Percentiles rank a stretch among this genome's conserved stretches.
phyloP scores from a whole-genome alignment of 2,797 vertebrate species.

The Karalla daura region DNA sequence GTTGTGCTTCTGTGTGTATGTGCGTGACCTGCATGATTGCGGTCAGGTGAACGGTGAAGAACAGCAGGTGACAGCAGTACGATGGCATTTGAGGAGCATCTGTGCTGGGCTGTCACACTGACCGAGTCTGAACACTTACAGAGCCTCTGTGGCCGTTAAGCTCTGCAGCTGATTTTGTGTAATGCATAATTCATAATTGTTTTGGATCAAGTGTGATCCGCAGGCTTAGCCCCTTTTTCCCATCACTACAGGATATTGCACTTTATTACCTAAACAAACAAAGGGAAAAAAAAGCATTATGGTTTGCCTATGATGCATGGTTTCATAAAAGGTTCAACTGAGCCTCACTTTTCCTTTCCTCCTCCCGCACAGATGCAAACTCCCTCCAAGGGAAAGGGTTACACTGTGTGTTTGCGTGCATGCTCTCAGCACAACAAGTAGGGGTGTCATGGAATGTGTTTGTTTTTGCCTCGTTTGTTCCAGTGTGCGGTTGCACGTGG shows the following conservation, averaged over 20 bases:
- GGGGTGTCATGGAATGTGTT: slow-evolving; percentile 33
- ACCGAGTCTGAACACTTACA: background rate
- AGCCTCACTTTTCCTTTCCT: slow-evolving; percentile 15
- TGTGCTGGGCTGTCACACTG: background rate
- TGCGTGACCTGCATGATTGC: slow-evolving; percentile 1
- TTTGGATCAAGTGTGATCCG: slow-evolving; percentile 27
- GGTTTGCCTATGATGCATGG: slow-evolving; percentile 41
- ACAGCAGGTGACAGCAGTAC: background rate
- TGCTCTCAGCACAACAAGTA: slow-evolving; percentile 32
- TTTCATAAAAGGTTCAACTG: slow-evolving; percentile 40
- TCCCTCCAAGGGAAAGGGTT: slow-evolving; percentile 42
- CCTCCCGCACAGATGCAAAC: slow-evolving; percentile 35
- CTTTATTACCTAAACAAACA: slow-evolving; percentile 51
- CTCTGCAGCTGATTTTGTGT: slow-evolving; percentile 17
- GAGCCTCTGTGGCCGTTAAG: slow-evolving; percentile 6
- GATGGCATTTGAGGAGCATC: slow-evolving; percentile 6
- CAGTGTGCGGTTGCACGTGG: slow-evolving; percentile 25
- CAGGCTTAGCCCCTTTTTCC: slow-evolving; percentile 11
- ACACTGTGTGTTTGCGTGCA: slow-evolving; percentile 27
- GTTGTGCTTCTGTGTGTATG: slow-evolving; percentile 7
- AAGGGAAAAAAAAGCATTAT: slow-evolving; percentile 17
- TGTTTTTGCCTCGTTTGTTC: slow-evolving; percentile 30
- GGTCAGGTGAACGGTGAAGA: background rate
- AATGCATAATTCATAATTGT: slow-evolving; percentile 36
- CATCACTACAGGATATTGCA: slow-evolving; percentile 23